Base-by-base conservation (phyloP, 1,140 invertebrate genomes). In the Sitodiplosis mosellana region DNA sequence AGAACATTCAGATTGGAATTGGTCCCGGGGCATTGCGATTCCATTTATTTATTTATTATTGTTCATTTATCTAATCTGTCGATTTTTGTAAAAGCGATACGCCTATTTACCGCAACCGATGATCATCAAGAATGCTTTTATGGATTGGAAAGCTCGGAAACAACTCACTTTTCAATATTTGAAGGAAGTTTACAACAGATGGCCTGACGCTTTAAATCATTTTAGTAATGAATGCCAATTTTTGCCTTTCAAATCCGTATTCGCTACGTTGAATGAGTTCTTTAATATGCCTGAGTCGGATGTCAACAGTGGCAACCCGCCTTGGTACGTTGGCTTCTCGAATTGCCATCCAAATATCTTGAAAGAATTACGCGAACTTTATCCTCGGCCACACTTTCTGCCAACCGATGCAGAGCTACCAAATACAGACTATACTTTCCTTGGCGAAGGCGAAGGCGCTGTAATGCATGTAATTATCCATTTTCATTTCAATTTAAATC, bases 301-400 rank as follows among this genome's bases (percentile, higher is more conserved):
- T 55, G 75, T 78, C 1, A 63, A 68, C 43, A 75, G 81, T 61
- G 59, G 64, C 41, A 67, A 69, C 14, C 75, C 75, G 33, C 76
- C 83, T 1, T 93, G 89, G 89, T 93, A 93, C 67, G 78, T 93
- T 49, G 88, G 88, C 50, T 93, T 88, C 87, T 83, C 83, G 51
- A 92, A 92, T 61, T 93, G 89, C 61, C 81, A 94, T 70, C 74
- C 78, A 18, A 71, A 76, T 33, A 76, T 90, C 11, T 67, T 87
- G 48, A 69, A 80, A 44, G 71, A 76, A 54, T 75, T 96, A 53
- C 70, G 85, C 49, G 65, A 78, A 54, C 81, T 84, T 64, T 95
- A 93, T 63, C 65, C 71, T 15, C 53, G 59, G 42, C 91, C 91
- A 7, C 78, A 91, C 57, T 94, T 96, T 66, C 68, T 96, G 47